Evolutionary conservation across 2,888 invertebrate species (phyloP).

Genomic region (Dryocosmus kuriphilus): DNA sequence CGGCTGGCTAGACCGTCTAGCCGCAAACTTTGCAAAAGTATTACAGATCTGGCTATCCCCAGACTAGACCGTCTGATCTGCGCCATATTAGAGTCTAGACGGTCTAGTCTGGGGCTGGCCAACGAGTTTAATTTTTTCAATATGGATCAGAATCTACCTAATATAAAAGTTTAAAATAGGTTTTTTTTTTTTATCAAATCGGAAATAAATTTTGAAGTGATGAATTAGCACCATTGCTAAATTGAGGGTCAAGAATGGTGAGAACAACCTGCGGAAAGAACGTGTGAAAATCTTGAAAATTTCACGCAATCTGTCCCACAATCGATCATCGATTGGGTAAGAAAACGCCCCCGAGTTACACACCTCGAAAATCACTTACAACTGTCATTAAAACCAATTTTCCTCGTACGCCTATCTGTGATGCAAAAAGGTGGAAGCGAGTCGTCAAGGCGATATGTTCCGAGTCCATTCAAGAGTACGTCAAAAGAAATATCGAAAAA

Average conservation of each 20-base stretch:
- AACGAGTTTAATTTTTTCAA: too few relatives aligned
- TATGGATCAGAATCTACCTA: too few relatives aligned
- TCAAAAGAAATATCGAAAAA: conserved; percentile 70
- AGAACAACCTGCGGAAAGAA: conserved; percentile 5
- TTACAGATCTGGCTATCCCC: too few relatives aligned
- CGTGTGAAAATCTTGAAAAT: conserved; percentile 44
- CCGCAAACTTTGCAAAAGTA: too few relatives aligned
- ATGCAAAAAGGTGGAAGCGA: conserved; percentile 49
- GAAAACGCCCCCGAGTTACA: conserved; percentile 62
- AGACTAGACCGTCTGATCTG: too few relatives aligned
- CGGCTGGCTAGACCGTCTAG: too few relatives aligned
- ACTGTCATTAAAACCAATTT: conserved; percentile 61
- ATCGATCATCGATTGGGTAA: conserved; percentile 68
- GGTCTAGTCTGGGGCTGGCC: too few relatives aligned
- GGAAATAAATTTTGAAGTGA: neutral
- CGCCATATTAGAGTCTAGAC: too few relatives aligned
- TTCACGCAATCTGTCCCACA: conserved; percentile 64
- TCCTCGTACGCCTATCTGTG: conserved; percentile 41
- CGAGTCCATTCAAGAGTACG: conserved; percentile 60
- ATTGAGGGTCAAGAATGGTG: neutral
- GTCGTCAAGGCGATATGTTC: conserved; percentile 50
- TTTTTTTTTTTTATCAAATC: neutral
- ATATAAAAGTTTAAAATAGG: neutral
- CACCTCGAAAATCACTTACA: conserved; percentile 43
- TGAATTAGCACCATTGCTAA: neutral